These are phyloP conservation scores for Archocentrus centrarchus DNA, from an alignment of 2,113 vertebrate species.

Conservation along the genomic window DNA sequence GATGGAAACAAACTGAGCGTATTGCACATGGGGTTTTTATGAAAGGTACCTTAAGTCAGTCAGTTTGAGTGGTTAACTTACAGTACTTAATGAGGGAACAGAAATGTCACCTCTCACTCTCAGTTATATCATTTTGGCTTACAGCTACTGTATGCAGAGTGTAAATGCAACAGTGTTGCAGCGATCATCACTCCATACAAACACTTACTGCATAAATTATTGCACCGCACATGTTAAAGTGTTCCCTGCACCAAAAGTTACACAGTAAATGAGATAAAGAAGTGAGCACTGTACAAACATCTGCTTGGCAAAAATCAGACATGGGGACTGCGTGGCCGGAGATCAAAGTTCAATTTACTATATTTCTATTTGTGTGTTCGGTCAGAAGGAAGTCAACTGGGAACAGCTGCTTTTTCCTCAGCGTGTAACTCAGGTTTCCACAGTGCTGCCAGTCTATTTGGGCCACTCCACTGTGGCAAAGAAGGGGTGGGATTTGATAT, in stretches of 20 bases:
- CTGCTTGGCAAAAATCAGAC: slow-evolving; percentile 25
- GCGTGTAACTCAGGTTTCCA: slow-evolving; percentile 19
- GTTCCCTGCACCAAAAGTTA: slow-evolving; percentile 41
- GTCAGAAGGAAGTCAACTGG: neutral
- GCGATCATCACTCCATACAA: slow-evolving; percentile 27
- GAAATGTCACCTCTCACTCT: slow-evolving; percentile 4
- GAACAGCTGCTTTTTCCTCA: slow-evolving; percentile 6
- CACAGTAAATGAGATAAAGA: slow-evolving; percentile 29
- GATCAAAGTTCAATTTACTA: slow-evolving; percentile 21
- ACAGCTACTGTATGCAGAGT: slow-evolving; percentile 9
- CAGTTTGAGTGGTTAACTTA: slow-evolving; percentile 5
- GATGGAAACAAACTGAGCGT: slow-evolving; percentile 6
- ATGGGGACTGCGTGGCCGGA: neutral
- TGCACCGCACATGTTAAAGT: slow-evolving; percentile 44
- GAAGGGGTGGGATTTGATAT: slow-evolving; percentile 98
- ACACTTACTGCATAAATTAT: slow-evolving; percentile 44
- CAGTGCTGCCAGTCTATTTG: slow-evolving; percentile 64
- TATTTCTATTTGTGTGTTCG: slow-evolving; percentile 18
- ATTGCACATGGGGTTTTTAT: slow-evolving; percentile 23
- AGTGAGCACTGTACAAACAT: slow-evolving; percentile 15
- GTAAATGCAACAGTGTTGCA: slow-evolving; percentile 38
- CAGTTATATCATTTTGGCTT: slow-evolving; percentile 38
- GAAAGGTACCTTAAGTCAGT: slow-evolving; percentile 12
- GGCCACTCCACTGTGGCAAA: slow-evolving; percentile 90
- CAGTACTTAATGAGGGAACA: neutral